A percentile compares a stretch with the other conserved stretches of the same genome.
These are phyloP conservation scores for Abrostola tripartita DNA, from an alignment of 2,888 invertebrate genomes.

Conservation along the genomic window DNA sequence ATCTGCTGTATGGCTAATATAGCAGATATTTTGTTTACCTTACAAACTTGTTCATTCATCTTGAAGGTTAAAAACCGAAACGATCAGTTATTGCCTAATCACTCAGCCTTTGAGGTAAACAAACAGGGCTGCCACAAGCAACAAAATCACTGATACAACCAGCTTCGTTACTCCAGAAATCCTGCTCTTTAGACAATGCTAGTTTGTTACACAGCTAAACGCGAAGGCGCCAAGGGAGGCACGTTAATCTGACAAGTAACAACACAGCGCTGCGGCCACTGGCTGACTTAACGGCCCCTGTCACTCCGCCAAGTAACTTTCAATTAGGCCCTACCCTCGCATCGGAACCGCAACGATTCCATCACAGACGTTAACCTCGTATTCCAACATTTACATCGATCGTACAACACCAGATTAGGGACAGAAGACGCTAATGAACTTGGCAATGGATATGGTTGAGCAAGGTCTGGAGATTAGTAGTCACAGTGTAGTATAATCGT, in stretches of 20 bases:
- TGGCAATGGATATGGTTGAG: constrained; percentile 34
- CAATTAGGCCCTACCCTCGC: constrained; percentile 70
- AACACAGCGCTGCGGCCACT: constrained; percentile 64
- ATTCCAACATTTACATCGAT: constrained; percentile 44
- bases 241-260: constrained; percentile 77
- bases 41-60: background rate
- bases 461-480: constrained; percentile 13
- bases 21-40: background rate
- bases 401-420: constrained; percentile 23
- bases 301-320: constrained; percentile 76
- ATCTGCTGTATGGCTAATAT: no score
- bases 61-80: background rate
- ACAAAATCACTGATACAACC: constrained; percentile 45
- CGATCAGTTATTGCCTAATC: constrained; percentile 5
- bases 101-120: constrained; percentile 16
- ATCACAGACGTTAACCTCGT: constrained; percentile 39
- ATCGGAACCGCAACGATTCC: constrained; percentile 55
- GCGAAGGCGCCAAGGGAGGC: constrained; percentile 70
- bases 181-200: constrained; percentile 66
- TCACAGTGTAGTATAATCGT: constrained; percentile 33
- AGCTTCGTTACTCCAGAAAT: constrained; percentile 56
- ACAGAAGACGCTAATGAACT: constrained; percentile 38
- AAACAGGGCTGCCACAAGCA: constrained; percentile 27
- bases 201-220: constrained; percentile 67
- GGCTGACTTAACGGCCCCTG: constrained; percentile 68